A percentile compares a stretch with the other conserved stretches of the same genome.
phyloP scores from a whole-genome alignment of 2,113 vertebrate species.

The Argyrosomus japonicus region DNA sequence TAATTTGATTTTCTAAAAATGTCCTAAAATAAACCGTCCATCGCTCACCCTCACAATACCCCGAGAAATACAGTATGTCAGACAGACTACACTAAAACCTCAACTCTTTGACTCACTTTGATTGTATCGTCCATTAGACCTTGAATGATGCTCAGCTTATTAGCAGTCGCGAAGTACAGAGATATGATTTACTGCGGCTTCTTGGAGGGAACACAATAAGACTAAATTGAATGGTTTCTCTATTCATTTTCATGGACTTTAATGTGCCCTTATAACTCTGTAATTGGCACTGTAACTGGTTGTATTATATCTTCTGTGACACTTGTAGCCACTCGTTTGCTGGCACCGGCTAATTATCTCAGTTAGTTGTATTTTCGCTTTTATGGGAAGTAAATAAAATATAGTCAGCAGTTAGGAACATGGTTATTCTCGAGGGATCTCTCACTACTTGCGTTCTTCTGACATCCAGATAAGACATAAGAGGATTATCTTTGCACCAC shows the following conservation, averaged over 20 bases:
- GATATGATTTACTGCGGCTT: slow-evolving; percentile 60
- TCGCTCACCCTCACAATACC: background rate
- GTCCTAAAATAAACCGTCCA: slow-evolving; percentile 19
- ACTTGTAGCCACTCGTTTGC: slow-evolving; percentile 49
- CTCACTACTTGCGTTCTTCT: background rate
- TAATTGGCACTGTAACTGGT: slow-evolving; percentile 35
- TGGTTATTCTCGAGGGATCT: slow-evolving; percentile 12
- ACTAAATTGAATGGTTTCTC: slow-evolving; percentile 52
- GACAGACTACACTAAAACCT: slow-evolving; percentile 8
- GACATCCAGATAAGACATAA: slow-evolving; percentile 34
- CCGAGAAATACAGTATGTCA: slow-evolving; percentile 24
- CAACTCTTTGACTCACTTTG: slow-evolving; percentile 42
- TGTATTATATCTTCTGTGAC: slow-evolving; percentile 40
- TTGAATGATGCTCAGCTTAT: slow-evolving; percentile 53
- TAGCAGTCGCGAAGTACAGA: slow-evolving; percentile 42
- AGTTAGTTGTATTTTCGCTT: slow-evolving; percentile 27
- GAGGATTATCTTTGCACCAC: slow-evolving; percentile 25
- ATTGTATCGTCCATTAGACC: slow-evolving; percentile 51
- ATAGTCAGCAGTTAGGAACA: slow-evolving; percentile 15
- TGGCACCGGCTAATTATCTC: slow-evolving; percentile 57
- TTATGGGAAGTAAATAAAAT: slow-evolving; percentile 32
- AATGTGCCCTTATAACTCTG: slow-evolving; percentile 56
- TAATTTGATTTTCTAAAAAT: slow-evolving; percentile 36
- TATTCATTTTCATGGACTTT: slow-evolving; percentile 60
- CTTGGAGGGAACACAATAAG: slow-evolving; percentile 56